Conservation (phyloP, 2,113 vertebrate genomes). For the Cyprinodon variegatus region DNA sequence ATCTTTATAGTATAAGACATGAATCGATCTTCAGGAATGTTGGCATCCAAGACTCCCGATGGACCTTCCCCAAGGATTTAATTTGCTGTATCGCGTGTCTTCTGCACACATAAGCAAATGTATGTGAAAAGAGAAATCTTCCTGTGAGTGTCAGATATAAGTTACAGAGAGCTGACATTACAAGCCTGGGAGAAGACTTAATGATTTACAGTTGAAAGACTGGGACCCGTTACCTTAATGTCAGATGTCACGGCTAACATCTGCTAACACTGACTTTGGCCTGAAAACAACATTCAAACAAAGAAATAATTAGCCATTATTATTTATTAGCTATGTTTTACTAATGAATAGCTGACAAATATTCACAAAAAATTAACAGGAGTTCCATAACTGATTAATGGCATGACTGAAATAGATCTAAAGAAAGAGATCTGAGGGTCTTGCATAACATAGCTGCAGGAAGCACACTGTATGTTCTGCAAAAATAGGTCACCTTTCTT, state of each 20-base stretch:
- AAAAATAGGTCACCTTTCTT: constrained; percentile 74
- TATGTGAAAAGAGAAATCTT: constrained; percentile 20
- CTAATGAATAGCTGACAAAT: background rate
- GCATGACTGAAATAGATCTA: background rate
- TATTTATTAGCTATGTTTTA: background rate
- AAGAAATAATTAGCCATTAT: constrained; percentile 7
- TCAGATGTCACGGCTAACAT: constrained; percentile 66
- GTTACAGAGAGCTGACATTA: constrained; percentile 61
- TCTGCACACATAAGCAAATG: constrained; percentile 9
- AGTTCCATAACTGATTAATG: background rate
- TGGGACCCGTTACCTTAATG: constrained; percentile 59
- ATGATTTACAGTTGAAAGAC: constrained; percentile 20
- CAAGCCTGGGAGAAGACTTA: constrained; percentile 31
- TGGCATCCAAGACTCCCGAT: background rate
- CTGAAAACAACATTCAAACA: constrained; percentile 47
- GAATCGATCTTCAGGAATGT: background rate
- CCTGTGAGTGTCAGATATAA: constrained; percentile 34
- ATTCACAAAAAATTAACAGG: background rate
- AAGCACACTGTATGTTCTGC: constrained; percentile 1
- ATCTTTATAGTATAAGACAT: background rate
- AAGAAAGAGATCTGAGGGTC: background rate
- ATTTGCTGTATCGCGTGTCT: constrained; percentile 27
- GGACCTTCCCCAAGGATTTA: constrained; percentile 1
- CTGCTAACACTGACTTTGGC: constrained; percentile 65
- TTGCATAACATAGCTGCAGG: constrained; percentile 1